Conservation (phyloP, 2,888 invertebrate species). For the Ceratothoa steindachneri region DNA sequence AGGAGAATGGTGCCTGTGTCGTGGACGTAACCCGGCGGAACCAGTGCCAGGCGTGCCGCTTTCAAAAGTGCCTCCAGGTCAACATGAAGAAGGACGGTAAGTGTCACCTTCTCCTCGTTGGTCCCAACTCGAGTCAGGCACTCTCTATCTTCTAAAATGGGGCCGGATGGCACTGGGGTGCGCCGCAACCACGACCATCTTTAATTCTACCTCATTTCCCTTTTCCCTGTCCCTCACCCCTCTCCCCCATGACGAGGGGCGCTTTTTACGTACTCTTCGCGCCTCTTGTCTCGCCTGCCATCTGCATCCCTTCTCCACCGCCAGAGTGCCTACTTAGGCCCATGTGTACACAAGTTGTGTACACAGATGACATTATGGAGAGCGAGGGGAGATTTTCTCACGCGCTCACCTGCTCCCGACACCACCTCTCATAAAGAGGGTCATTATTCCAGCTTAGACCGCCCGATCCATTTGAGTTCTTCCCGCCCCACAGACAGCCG, state of each 20-base stretch:
- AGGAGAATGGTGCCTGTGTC: conserved; percentile 78
- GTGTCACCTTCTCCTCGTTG: background rate
- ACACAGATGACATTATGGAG: conserved; percentile 5
- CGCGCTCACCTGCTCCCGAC: background rate
- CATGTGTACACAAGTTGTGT: background rate
- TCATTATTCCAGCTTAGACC: background rate
- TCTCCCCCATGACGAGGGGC: background rate
- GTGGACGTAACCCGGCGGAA: conserved; percentile 88
- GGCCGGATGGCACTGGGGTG: too few relatives aligned
- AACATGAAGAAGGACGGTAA: conserved; percentile 91
- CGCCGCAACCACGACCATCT: too few relatives aligned
- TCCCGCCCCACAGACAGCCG: too few relatives aligned
- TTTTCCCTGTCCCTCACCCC: background rate
- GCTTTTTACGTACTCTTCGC: background rate
- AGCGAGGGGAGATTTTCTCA: conserved; percentile 5
- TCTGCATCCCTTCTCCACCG: background rate
- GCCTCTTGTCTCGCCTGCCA: background rate
- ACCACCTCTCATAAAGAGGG: background rate
- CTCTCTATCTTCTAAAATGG: too few relatives aligned
- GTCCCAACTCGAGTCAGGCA: too few relatives aligned
- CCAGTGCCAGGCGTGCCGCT: conserved; percentile 91
- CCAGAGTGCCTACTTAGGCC: conserved; percentile 10
- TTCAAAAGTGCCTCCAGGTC: conserved; percentile 81
- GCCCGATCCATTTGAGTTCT: too few relatives aligned
- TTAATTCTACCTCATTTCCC: too few relatives aligned